phyloP scores from a whole-genome alignment of 92 coral and sea anemone genomes.

The Porites lobata region DNA sequence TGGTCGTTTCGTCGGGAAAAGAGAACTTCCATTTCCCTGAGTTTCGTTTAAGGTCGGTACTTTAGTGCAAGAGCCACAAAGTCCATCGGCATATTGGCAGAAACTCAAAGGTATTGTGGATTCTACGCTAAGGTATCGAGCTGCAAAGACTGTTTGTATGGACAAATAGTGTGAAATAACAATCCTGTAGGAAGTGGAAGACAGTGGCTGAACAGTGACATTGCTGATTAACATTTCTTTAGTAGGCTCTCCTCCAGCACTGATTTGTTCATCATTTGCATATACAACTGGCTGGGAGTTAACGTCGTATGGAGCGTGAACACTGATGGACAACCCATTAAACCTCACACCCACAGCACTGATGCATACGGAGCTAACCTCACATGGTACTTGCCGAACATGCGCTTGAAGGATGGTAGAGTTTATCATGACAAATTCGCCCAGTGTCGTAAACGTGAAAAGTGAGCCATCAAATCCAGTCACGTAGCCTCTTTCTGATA shows the following conservation, averaged over 20 bases:
- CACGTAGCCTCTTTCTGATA: conserved; percentile 83
- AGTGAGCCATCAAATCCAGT: conserved; percentile 88
- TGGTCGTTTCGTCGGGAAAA: conserved; percentile 22
- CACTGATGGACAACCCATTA: conserved; percentile 68
- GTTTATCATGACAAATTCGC: conserved; percentile 88
- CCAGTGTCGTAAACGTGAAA: conserved; percentile 79
- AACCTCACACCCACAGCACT: conserved; percentile 82
- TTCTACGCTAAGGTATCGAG: conserved; percentile 74
- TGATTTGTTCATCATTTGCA: conserved; percentile 67
- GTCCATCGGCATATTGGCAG: conserved; percentile 77
- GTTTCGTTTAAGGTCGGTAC: conserved; percentile 39
- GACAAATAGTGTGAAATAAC: conserved; percentile 65
- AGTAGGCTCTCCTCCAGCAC: conserved; percentile 51
- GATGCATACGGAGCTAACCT: conserved; percentile 77
- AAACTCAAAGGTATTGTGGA: conserved; percentile 46
- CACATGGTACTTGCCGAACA: conserved; percentile 93
- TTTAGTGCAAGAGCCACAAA: conserved; percentile 85
- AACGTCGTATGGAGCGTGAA: conserved; percentile 91
- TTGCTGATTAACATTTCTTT: conserved; percentile 47
- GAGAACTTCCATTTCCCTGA: conserved; percentile 33
- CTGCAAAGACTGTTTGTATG: conserved; percentile 64
- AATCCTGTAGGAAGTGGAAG: conserved; percentile 54
- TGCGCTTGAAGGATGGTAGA: conserved; percentile 80
- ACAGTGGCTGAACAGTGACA: conserved; percentile 60
- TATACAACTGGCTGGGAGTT: conserved; percentile 64